A percentile compares a stretch with the other conserved stretches of the same genome.
phyloP scores from a whole-genome alignment of 1,140 invertebrate species.

The silkworm (Bombyx mori) region ASM3026992v2 NC_085115.1:10114501-10115000 shows the following conservation, averaged over 20 bases:
- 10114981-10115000: no score
- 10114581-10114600: constrained; percentile 86
- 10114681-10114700: constrained; percentile 66
- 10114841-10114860: neutral
- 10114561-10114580: constrained; percentile 74
- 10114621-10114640: constrained; percentile 74
- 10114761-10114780: constrained; percentile 79
- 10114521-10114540: no score
- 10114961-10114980: no score
- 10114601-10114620: constrained; percentile 79
- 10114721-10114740: constrained; percentile 83
- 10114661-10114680: constrained; percentile 76
- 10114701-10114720: constrained; percentile 67
- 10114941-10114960: no score
- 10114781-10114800: constrained; percentile 78
- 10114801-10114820: constrained; percentile 44
- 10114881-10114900: no score
- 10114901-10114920: no score
- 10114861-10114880: no score
- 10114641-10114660: constrained; percentile 67
- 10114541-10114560: constrained; percentile 29
- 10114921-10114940: no score
- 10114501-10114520: no score
- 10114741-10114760: constrained; percentile 75
- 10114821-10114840: neutral